Evolutionary conservation across 2,888 invertebrate genomes (phyloP), one percentile per base, ranked within the genome.

Genomic region (Eustalomyia histrio): DNA sequence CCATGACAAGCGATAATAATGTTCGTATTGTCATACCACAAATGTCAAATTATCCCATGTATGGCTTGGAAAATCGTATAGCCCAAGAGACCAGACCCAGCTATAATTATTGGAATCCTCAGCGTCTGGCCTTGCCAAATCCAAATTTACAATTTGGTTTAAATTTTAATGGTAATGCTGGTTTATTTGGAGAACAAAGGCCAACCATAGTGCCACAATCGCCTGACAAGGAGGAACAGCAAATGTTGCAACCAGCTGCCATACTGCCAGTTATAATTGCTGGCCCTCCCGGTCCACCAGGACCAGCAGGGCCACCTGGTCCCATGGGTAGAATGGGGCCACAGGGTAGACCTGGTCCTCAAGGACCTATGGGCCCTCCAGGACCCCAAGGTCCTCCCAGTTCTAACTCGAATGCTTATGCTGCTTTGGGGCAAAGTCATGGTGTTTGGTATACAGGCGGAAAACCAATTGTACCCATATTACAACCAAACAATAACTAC

Each of bases 121-220:
- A 85, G 3, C 85, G 76, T 61, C 80, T 83, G 53, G 10, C 80
- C 10, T 21, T 83, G 39, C 33, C 80, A 2, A 83, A 84, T 78
- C 81, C 87, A 0, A 78, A 78, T 47, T 78, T 87, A 8, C 86
- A 87, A 24, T 73, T 88, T 52, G 88, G 86, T 6, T 86, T 89
- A 53, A 89, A 89, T 81, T 55, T 87, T 10, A 88, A 88, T 63
- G 85, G 85, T 3, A 87, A 89, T 61, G 39, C 85, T 2, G 86
- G 85, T 0, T 10, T 87, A 16, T 63, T 60, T 55, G 80, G 80
- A 0, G 82, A 83, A 50, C 78, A 76, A 12, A 82, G 68, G 2
- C 83, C 84, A n/a, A 60, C 60, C 1, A 83, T 73, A 35, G 79
- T 58, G 8, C 64, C 73, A 4, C 68, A 61, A 14, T 14, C 60